Percentiles rank a stretch among this genome's conserved stretches.
Conservation (phyloP, 2,888 invertebrate genomes). For the Helleia helle region DNA sequence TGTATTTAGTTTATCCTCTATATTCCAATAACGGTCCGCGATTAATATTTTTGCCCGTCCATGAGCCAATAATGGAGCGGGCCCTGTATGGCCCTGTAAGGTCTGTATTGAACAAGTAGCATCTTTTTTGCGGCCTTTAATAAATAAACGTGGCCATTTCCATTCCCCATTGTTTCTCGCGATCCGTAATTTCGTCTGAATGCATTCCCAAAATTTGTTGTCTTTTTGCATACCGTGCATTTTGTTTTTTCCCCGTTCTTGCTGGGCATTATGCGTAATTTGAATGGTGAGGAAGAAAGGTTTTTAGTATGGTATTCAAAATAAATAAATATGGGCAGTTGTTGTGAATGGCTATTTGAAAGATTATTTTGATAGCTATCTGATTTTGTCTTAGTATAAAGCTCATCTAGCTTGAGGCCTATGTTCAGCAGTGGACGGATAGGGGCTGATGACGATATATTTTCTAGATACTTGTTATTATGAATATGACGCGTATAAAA, state of each 20-base stretch:
- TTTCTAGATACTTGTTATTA: too few species aligned
- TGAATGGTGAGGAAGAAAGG: conserved; percentile 8
- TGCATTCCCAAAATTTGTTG: conserved; percentile 34
- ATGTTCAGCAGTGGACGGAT: too few species aligned
- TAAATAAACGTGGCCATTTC: conserved; percentile 58
- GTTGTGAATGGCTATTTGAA: too few species aligned
- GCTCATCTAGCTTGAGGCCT: too few species aligned
- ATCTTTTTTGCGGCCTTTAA: conserved; percentile 43
- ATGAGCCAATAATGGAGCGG: conserved; percentile 12
- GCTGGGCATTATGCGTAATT: conserved; percentile 10
- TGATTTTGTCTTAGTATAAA: too few species aligned
- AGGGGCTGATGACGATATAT: too few species aligned
- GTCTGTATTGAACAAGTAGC: conserved; percentile 43
- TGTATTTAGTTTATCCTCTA: not conserved
- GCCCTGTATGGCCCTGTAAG: conserved; percentile 35
- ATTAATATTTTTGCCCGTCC: conserved; percentile 20
- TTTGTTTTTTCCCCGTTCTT: conserved; percentile 30
- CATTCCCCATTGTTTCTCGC: conserved; percentile 60
- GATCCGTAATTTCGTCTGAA: conserved; percentile 50
- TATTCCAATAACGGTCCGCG: conserved; percentile 30
- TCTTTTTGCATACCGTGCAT: conserved; percentile 28
- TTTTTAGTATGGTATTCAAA: too few species aligned
- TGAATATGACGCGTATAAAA: too few species aligned
- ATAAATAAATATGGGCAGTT: too few species aligned
- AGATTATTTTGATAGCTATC: too few species aligned